These are phyloP conservation scores for Tetropium fuscum DNA, from an alignment of 2,888 invertebrate species.

Conservation along the genomic window DNA sequence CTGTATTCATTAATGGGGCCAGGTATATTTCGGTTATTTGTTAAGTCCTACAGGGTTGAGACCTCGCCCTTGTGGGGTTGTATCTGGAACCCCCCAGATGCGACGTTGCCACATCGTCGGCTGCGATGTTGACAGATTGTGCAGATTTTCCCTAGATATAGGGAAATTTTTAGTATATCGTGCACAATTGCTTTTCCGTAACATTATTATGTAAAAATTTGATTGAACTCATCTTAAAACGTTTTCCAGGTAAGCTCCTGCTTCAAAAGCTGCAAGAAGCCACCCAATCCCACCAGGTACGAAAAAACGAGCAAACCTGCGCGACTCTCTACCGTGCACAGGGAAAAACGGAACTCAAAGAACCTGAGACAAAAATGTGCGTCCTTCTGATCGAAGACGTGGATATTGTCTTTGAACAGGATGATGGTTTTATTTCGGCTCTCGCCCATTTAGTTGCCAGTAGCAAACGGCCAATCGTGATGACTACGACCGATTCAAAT, in stretches of 20 bases:
- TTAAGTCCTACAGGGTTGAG: too few species aligned
- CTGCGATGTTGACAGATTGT: too few species aligned
- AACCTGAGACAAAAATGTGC: slow-evolving; percentile 70
- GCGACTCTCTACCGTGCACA: slow-evolving; percentile 40
- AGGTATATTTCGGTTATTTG: too few species aligned
- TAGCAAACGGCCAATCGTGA: slow-evolving; percentile 89
- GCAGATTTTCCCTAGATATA: too few species aligned
- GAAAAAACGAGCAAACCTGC: slow-evolving; percentile 57
- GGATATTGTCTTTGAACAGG: slow-evolving; percentile 89
- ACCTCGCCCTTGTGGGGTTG: too few species aligned
- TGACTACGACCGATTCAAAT: slow-evolving; percentile 77
- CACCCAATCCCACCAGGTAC: slow-evolving; percentile 91
- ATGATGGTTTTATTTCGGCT: slow-evolving; percentile 89
- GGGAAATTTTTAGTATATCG: too few species aligned
- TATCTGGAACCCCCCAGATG: too few species aligned
- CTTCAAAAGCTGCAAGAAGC: slow-evolving; percentile 89
- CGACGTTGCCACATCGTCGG: too few species aligned
- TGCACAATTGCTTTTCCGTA: too few species aligned
- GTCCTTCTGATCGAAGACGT: slow-evolving; percentile 92
- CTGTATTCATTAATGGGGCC: too few species aligned
- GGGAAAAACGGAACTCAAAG: slow-evolving; percentile 46
- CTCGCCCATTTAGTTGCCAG: slow-evolving; percentile 80
- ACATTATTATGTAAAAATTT: too few species aligned
- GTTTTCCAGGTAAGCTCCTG: slow-evolving; percentile 68
- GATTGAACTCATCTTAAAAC: too few species aligned